Conservation (phyloP, 2,888 invertebrate species). For the Thelaira solivaga region DNA sequence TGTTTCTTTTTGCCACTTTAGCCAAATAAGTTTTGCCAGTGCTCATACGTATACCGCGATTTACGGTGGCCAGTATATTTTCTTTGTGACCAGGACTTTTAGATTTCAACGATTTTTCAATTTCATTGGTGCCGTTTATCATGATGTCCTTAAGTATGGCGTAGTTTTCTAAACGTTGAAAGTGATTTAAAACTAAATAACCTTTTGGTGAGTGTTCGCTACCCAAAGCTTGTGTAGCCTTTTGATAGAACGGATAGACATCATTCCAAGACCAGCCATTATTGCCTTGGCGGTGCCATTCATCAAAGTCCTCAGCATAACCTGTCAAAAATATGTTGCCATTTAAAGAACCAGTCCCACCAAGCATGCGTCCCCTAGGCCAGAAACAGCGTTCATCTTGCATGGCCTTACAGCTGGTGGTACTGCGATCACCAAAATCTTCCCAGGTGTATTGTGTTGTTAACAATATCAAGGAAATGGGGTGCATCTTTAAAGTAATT, state of each 20-base stretch:
- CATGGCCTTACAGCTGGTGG: conserved; percentile 69
- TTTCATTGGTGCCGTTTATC: conserved; percentile 80
- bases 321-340: conserved; percentile 82
- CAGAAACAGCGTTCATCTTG: conserved; percentile 74
- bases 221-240: conserved; percentile 77
- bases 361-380: conserved; percentile 83
- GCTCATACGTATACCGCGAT: conserved; percentile 79
- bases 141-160: conserved; percentile 78
- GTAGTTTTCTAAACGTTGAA: conserved; percentile 62
- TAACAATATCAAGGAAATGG: conserved; percentile 65
- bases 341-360: conserved; percentile 81
- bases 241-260: conserved; percentile 77
- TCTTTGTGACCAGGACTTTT: conserved; percentile 78
- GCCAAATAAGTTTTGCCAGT: conserved; percentile 80
- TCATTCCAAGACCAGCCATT: conserved; percentile 80
- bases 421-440: conserved; percentile 68
- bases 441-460: conserved; percentile 69
- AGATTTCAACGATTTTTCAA: conserved; percentile 80
- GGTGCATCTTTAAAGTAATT: conserved; percentile 68
- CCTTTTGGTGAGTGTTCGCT: conserved; percentile 77
- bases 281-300: conserved; percentile 79
- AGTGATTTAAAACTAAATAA: conserved; percentile 76
- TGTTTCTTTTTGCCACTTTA: conserved; percentile 59
- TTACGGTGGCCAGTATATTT: conserved; percentile 79
- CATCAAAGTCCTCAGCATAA: conserved; percentile 78